These are phyloP conservation scores for Amblyjoppa fuscipennis DNA, from an alignment of 2,888 invertebrate genomes.

Conservation along the genomic window DNA sequence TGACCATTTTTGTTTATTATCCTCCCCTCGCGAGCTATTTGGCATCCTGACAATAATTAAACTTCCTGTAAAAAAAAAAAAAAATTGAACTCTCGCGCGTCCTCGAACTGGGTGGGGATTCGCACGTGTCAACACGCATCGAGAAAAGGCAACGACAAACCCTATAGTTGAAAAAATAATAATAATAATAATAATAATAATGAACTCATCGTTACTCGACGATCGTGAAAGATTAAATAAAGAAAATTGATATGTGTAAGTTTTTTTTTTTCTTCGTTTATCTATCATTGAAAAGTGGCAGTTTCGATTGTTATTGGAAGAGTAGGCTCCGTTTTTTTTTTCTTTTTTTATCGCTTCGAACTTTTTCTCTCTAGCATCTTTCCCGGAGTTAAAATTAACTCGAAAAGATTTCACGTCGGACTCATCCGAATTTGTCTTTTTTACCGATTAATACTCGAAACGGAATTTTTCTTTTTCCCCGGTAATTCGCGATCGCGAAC, in stretches of 20 bases:
- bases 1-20: constrained; percentile 20
- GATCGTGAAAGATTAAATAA: constrained; percentile 26
- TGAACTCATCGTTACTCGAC: constrained; percentile 20
- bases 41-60: constrained; percentile 43
- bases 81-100: neutral
- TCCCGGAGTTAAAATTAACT: neutral
- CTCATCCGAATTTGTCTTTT: neutral
- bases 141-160: constrained; percentile 42
- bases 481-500: constrained; percentile 18
- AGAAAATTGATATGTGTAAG: constrained; percentile 61
- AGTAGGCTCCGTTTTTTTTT: constrained; percentile 39
- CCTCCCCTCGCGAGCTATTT: constrained; percentile 36
- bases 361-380: constrained; percentile 26
- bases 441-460: constrained; percentile 46
- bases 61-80: constrained; percentile 27
- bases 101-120: neutral
- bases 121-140: neutral
- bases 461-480: constrained; percentile 34
- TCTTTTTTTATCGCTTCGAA: constrained; percentile 53
- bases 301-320: constrained; percentile 58
- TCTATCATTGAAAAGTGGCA: constrained; percentile 61
- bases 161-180: neutral
- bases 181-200: neutral
- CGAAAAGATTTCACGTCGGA: constrained; percentile 27
- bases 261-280: constrained; percentile 29